phyloP scores from a whole-genome alignment of 2,797 vertebrate species.

The Clarias laeviceps region DNA sequence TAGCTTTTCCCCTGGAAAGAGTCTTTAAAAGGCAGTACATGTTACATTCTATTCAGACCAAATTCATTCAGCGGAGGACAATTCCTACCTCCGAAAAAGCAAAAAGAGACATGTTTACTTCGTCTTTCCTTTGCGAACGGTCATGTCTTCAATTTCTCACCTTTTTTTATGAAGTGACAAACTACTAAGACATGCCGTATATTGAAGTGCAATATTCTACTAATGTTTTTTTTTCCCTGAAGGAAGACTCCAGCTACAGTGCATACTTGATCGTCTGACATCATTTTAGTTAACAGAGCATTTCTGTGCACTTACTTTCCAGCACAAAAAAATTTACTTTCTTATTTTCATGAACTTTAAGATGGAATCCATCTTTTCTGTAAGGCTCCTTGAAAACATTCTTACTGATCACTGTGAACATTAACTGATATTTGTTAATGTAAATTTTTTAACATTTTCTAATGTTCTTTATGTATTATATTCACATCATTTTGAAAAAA shows the following conservation, averaged over 20 bases:
- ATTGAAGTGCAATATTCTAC: constrained; percentile 54
- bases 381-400: constrained; percentile 1
- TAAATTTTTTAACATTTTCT: not conserved
- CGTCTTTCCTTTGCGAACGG: constrained; percentile 4
- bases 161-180: constrained; percentile 52
- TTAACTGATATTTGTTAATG: constrained; percentile 17
- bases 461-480: not conserved
- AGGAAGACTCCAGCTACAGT: constrained; percentile 8
- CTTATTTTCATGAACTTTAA: constrained; percentile 12
- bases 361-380: not conserved
- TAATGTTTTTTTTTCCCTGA: constrained; percentile 53
- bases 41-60: constrained; percentile 55
- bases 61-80: constrained; percentile 45
- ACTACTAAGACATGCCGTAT: constrained; percentile 43
- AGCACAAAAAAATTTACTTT: not conserved
- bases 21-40: constrained; percentile 48
- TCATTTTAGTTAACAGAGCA: constrained; percentile 34
- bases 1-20: constrained; percentile 46
- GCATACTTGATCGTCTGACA: constrained; percentile 40
- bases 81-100: constrained; percentile 9
- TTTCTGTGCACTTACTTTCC: constrained; percentile 26
- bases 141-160: constrained; percentile 41
- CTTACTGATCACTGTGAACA: not conserved
- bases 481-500: constrained; percentile 7
- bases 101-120: constrained; percentile 44